Base-by-base conservation (phyloP, 2,888 invertebrate genomes). In the Monochamus alternatus region DNA sequence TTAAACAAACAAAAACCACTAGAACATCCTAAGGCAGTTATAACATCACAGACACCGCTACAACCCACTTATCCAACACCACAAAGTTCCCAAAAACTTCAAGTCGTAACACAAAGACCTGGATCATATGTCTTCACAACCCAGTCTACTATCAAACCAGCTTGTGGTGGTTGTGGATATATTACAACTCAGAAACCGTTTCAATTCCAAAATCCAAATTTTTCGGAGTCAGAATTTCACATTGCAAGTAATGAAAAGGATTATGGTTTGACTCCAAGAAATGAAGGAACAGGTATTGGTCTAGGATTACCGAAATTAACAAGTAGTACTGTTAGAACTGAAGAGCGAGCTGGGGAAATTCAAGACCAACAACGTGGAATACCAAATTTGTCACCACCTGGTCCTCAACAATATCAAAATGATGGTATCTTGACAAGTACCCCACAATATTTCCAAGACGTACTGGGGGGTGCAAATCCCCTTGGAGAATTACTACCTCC, bases 101-200 rank as follows among this genome's bases (percentile, higher is more conserved):
- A 77, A 81, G 58, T 74, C 82, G 77, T 81, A 47, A 77, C 81
- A 44, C 77, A 84, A 51, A 81, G 80, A 67, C 74, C 79, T 52
- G 78, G 73, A 10, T 75, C 79, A 1, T 80, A 82, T 60, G 77
- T 74, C 12, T 87, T 89, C 73, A 87, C 86, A 52, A 88, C 87
- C n/a, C 85, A 87, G 83, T 79, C 89, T 82, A 86, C 89, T 3
- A 84, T 90, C 44, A 86, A 87, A 83, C 90, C 89, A 72, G 90
- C 92, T 1, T 93, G 93, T 81, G 92, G 92, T 31, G 90, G 90
- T 77, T 93, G 93, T 84, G 91, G 92, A 77, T 88, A 92, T 64
- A 91, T 93, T 1, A 90, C 91, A 3, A 90, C 91, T 2, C 89
- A 90, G 0, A 89, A 84, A 80, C 80, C 59, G 72, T 81, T 86